Percentiles rank a stretch among this genome's conserved stretches.
phyloP scores from a whole-genome alignment of 2,888 invertebrate species.

The Ctena decussata region DNA sequence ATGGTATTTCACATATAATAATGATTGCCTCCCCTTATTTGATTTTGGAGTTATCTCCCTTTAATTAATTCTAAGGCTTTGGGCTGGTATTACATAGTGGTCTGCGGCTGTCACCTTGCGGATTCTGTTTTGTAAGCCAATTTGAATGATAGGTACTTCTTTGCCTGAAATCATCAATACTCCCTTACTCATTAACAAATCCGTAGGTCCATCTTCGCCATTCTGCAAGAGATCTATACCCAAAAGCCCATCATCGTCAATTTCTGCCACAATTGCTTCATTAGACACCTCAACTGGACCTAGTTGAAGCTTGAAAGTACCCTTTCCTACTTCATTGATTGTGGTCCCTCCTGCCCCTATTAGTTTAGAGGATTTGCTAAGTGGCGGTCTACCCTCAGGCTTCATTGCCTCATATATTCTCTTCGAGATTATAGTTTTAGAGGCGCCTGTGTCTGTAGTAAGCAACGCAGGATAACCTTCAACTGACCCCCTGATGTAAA shows the following conservation, averaged over 20 bases:
- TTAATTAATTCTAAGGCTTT: too few relatives aligned
- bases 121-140: neutral
- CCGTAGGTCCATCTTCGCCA: slow-evolving; percentile 16
- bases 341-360: neutral
- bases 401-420: neutral
- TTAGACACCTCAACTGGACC: neutral
- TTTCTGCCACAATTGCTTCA: slow-evolving; percentile 27
- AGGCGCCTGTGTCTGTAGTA: neutral
- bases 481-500: too few relatives aligned
- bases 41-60: too few relatives aligned
- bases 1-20: too few relatives aligned
- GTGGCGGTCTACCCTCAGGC: too few relatives aligned
- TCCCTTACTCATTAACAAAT: neutral
- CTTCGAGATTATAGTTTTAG: neutral
- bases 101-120: slow-evolving; percentile 38
- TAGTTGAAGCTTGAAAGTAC: neutral
- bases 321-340: too few relatives aligned
- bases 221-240: too few relatives aligned
- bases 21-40: too few relatives aligned
- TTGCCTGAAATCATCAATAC: neutral
- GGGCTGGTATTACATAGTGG: slow-evolving; percentile 33
- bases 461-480: too few relatives aligned
- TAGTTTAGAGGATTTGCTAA: neutral
- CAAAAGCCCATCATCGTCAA: slow-evolving; percentile 31
- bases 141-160: too few relatives aligned